Evolutionary conservation across 2,797 vertebrate species (phyloP), one percentile per base, ranked within the genome.

Genomic region (Cyclopterus lumpus): DNA sequence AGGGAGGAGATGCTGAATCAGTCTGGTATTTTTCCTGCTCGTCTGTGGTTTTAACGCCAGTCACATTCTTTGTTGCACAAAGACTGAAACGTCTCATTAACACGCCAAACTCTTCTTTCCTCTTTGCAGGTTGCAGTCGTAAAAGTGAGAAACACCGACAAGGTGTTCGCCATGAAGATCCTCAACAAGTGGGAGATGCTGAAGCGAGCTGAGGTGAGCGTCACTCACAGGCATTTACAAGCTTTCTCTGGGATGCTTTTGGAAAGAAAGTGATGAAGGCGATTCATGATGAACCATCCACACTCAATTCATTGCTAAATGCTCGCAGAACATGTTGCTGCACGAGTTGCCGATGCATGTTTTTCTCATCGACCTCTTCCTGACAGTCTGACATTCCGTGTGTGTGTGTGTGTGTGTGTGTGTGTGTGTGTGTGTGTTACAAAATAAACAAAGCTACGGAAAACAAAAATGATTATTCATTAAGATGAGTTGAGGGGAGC

Each of bases 141-240:
- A 73, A 99, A 98, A 94, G 93, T 99, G 88, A 98, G 95, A 94
- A 97, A 99, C 93, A 95, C 97, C 48, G 98, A 99, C 91, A 99
- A 99, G 62, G 98, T 99, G 67, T 99, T 99, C 83, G 98, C 98
- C 76, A 99, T 99, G 98, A 99, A 99, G 95, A 99, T 99, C 86
- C 94, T 99, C 83, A 99, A 99, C 94, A 99, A 99, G 86, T 99
- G 98, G 98, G 98, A 99, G 93, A 99, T 99, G 98, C 94, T 99
- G 88, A 99, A 99, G 92, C 95, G 98, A 95, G 98, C 98, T 4
- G 98, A 99, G 97, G 98, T 99, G 93, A 79, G 96, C 89, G 0
- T 44, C 67, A 15, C 14, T 22, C 11, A 2, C 11, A 0, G 3
- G 38, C 11, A 18, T 16, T 34, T 57, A 4, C 16, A 10, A 9